These are phyloP conservation scores for Anarhynchus alexandrinus DNA, from an alignment of 2,113 vertebrate genomes.

Conservation along the genomic window DNA sequence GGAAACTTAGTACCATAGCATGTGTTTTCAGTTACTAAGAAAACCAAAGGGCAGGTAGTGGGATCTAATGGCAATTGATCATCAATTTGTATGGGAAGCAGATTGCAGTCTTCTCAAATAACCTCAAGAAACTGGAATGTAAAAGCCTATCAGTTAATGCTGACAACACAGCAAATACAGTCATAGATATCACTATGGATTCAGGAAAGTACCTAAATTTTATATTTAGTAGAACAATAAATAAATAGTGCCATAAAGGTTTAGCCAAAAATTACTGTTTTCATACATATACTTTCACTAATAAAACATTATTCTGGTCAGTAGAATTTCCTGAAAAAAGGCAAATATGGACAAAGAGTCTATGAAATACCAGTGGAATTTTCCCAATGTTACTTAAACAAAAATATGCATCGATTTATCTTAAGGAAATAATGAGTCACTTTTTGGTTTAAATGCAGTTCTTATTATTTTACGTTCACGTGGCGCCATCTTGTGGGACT, in stretches of 20 bases:
- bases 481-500: not conserved
- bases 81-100: not conserved
- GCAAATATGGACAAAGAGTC: not conserved
- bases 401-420: not conserved
- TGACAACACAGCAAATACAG: not conserved
- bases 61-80: not conserved
- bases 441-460: fast-evolving
- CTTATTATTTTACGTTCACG: not conserved
- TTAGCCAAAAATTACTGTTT: not conserved
- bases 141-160: not conserved
- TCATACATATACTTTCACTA: not conserved
- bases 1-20: not conserved
- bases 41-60: not conserved
- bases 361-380: not conserved
- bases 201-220: not conserved
- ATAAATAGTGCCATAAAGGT: not conserved
- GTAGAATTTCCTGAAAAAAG: not conserved
- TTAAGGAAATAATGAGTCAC: fast-evolving
- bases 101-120: not conserved
- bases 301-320: not conserved
- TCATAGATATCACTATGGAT: not conserved
- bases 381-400: not conserved
- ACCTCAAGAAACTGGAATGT: not conserved
- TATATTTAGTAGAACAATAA: not conserved
- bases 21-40: not conserved